These are phyloP conservation scores for Amazona vittata DNA, from an alignment of 2,113 vertebrate species.

Conservation along the genomic window DNA sequence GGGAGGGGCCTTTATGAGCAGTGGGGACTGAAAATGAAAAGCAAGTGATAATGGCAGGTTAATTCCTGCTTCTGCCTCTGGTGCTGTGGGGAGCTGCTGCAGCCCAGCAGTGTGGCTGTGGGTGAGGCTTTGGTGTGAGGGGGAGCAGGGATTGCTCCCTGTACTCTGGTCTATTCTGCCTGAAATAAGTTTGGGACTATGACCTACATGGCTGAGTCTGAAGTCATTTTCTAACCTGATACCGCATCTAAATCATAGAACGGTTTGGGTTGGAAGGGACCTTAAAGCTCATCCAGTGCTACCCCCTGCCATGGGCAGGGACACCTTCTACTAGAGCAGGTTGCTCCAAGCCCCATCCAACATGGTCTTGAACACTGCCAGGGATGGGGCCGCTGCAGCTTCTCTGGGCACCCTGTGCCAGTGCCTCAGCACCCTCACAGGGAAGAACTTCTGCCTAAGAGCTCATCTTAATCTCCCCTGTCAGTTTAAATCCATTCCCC, in stretches of 20 bases:
- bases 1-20: background rate
- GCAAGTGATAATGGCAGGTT: background rate
- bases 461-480: background rate
- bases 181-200: background rate
- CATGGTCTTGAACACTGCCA: background rate
- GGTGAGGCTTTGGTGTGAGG: background rate
- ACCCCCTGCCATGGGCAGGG: background rate
- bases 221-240: too few species aligned
- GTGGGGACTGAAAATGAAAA: background rate
- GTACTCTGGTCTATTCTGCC: background rate
- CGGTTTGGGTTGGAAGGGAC: background rate
- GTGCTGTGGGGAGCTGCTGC: background rate
- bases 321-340: background rate
- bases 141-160: background rate
- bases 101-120: background rate
- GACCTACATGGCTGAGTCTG: background rate
- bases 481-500: background rate
- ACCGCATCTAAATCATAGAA: background rate
- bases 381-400: background rate
- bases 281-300: background rate
- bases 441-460: background rate
- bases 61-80: rapidly evolving
- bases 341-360: background rate
- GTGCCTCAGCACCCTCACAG: background rate
- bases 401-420: background rate